Base-by-base conservation (phyloP, 2,797 vertebrate genomes). In the Coregonus sp. region DNA sequence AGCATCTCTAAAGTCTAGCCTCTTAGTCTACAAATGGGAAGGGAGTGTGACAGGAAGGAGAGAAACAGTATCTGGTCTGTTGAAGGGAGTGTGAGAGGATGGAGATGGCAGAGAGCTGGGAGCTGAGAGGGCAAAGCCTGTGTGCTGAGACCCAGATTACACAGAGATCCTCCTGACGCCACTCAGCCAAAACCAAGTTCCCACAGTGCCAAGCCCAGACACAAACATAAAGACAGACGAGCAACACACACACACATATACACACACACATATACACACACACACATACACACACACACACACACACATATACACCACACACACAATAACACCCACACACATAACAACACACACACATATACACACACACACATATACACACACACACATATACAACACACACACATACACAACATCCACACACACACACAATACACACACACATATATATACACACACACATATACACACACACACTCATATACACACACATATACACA, bases 181-280 rank as follows among this genome's bases (percentile, higher is more conserved):
- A 25, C 37, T 65, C 9, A 20, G n/a, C 3, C 37, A 16, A 16
- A 20, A 35, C 40, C 29, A 74, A 29, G 70, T 31, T 25, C 70
- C 40, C 69, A 47, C 69, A 52, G n/a, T 15, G 20, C n/a, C 37
- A 71, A 12, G 25, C 20, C 11, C 20, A 31, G 18, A 14, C 7
- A 52, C 40, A 52, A 7, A 20, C 37, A 50, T 9, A 50, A 11
- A 51, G 18, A 14, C 89, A 88, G 85, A 89, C 87, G 35, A 82
- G 86, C 76, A 87, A 70, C n/a, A 25, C 47, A 18, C 75, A 37
- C 66, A 16, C 31, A 68, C 66, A 68, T 9, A 65, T 20, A 25
- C 47, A 18, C 75, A 37, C 66, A 16, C 31, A 68, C 66, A 68
- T 9, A 65, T 20, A 16, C 51, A 52, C 51, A 52, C 47, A 50